Conservation (phyloP, 2,888 invertebrate genomes). For the Tipula vernalis region DNA sequence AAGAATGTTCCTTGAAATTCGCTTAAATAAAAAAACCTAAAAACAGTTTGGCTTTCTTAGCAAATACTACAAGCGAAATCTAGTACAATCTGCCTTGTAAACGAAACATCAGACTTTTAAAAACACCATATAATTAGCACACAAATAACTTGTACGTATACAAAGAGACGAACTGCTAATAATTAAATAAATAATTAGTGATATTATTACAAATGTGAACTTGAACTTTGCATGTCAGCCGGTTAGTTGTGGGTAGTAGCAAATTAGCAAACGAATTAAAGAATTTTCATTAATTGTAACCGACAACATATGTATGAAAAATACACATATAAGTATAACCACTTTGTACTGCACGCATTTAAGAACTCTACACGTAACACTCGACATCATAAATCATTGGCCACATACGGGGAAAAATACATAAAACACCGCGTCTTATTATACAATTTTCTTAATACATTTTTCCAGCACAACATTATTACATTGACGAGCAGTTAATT, state of each 20-base stretch:
- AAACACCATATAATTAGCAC: neutral
- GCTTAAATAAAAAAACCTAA: neutral
- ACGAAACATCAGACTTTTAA: no score
- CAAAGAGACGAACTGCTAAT: neutral
- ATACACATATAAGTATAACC: no score
- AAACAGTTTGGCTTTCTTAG: no score
- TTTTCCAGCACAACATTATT: neutral
- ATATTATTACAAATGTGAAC: neutral
- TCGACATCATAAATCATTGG: neutral
- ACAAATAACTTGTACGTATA: neutral
- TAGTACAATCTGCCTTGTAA: no score
- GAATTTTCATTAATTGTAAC: neutral
- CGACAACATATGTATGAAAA: neutral
- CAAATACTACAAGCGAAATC: neutral
- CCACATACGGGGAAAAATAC: neutral
- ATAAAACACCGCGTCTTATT: neutral
- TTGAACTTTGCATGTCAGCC: neutral
- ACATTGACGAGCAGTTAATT: neutral
- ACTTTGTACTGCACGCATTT: neutral
- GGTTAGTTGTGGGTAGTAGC: neutral
- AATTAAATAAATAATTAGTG: neutral
- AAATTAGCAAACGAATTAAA: neutral
- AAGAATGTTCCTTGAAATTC: neutral
- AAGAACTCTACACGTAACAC: neutral
- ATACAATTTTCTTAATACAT: neutral